A percentile compares a stretch with the other conserved stretches of the same genome.
Evolutionary conservation across 2,113 vertebrate genomes (phyloP).

Genomic region (Genyomyrus donnyi): DNA sequence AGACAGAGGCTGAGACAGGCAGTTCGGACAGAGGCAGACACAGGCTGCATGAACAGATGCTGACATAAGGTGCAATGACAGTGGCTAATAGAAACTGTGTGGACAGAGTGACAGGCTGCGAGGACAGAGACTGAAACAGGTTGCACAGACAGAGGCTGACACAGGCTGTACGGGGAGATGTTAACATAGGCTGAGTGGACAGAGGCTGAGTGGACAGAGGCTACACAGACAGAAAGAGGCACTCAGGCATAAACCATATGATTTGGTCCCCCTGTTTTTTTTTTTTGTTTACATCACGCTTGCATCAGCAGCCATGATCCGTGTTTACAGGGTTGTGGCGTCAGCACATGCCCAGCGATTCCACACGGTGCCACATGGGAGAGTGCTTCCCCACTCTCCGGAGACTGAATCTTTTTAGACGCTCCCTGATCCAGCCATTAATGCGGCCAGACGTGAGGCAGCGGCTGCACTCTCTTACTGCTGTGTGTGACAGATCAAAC

Average conservation of each 20-base stretch:
- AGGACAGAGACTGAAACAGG: background rate
- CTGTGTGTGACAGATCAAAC: background rate
- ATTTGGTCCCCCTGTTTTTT: background rate
- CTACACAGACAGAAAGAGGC: background rate
- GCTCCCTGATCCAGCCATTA: constrained; percentile 42
- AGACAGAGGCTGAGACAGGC: constrained; percentile 29
- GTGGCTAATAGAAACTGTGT: background rate
- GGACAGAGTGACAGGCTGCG: background rate
- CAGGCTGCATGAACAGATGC: too few species aligned
- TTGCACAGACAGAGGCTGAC: background rate
- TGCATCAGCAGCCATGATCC: constrained; percentile 46
- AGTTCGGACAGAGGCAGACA: background rate
- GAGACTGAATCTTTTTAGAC: constrained; percentile 25
- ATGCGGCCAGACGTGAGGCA: background rate
- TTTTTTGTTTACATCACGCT: constrained; percentile 54
- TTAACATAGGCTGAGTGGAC: background rate
- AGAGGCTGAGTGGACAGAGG: background rate
- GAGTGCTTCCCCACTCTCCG: constrained; percentile 30
- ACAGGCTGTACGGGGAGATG: background rate
- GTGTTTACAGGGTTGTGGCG: constrained; percentile 9
- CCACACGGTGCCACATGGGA: constrained; percentile 39
- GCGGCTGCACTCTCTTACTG: background rate
- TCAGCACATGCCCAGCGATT: constrained; percentile 26
- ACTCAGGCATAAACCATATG: background rate
- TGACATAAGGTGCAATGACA: background rate